These are phyloP conservation scores for Sylvilagus bachmani DNA, from an alignment of 2,113 vertebrate genomes.

Conservation along the genomic window DNA sequence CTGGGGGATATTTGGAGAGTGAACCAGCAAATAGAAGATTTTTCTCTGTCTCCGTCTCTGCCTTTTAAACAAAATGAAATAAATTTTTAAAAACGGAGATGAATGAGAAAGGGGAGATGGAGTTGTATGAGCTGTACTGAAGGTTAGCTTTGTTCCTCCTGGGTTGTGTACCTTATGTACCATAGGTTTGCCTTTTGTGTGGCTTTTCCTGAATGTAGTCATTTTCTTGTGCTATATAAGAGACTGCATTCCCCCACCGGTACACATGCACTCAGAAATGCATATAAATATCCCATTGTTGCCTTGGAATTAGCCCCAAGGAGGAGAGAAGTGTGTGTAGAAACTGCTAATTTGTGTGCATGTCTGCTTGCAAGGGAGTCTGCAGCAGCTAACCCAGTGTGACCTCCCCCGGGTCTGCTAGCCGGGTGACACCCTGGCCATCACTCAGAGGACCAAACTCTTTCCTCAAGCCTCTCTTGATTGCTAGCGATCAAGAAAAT, in stretches of 20 bases:
- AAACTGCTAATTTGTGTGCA: slow-evolving; percentile 20
- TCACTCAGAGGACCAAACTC: background rate
- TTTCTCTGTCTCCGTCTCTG: too few relatives aligned
- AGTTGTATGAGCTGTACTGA: background rate
- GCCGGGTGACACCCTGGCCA: background rate
- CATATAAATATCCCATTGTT: slow-evolving; percentile 29
- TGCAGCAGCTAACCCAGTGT: background rate
- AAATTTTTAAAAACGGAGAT: too few relatives aligned
- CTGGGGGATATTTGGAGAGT: too few relatives aligned
- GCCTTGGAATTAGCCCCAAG: slow-evolving; percentile 13
- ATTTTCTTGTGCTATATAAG: background rate
- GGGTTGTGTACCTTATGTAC: background rate
- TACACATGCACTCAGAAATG: background rate
- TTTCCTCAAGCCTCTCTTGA: background rate
- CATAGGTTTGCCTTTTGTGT: background rate
- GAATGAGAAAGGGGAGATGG: background rate
- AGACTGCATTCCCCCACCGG: background rate
- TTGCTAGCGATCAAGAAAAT: background rate
- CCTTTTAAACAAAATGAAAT: too few relatives aligned
- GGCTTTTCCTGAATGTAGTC: background rate
- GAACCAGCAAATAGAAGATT: too few relatives aligned
- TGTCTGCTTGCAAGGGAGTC: background rate
- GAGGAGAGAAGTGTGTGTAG: background rate
- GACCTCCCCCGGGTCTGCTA: background rate
- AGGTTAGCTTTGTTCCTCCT: background rate